These are phyloP conservation scores for Myodes glareolus DNA, from an alignment of 2,113 vertebrate genomes.

Conservation along the genomic window DNA sequence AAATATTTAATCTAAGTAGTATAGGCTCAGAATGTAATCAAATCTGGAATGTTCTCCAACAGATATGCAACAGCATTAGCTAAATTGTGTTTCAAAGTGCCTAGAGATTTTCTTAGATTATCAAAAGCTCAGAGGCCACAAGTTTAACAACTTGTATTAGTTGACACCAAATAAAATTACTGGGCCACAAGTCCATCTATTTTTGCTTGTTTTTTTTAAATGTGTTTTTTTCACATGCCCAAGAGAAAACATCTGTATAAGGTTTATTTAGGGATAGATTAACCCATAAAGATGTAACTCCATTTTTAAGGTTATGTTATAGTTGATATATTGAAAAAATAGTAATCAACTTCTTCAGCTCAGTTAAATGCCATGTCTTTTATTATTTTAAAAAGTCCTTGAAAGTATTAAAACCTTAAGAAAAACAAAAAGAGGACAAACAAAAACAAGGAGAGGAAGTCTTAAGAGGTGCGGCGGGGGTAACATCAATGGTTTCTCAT, in stretches of 20 bases:
- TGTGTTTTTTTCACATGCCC: constrained; percentile 6
- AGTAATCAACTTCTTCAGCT: constrained; percentile 74
- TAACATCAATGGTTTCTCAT: constrained; percentile 84
- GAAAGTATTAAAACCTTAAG: constrained; percentile 81
- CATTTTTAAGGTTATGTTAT: constrained; percentile 41
- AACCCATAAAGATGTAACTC: constrained; percentile 49
- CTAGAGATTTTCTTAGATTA: constrained; percentile 40
- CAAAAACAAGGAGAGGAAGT: constrained; percentile 29
- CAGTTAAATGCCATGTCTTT: constrained; percentile 68
- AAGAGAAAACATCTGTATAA: constrained; percentile 57
- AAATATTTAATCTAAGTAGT: constrained; percentile 41
- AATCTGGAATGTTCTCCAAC: constrained; percentile 60
- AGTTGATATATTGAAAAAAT: constrained; percentile 61
- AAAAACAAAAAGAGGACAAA: constrained; percentile 62
- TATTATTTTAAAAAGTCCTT: neutral
- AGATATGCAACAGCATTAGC: constrained; percentile 52
- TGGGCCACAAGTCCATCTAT: constrained; percentile 40
- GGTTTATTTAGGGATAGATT: constrained; percentile 31
- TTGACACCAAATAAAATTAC: constrained; percentile 48
- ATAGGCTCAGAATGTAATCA: constrained; percentile 62
- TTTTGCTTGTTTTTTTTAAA: neutral
- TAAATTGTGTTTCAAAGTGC: constrained; percentile 60
- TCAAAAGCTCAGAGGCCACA: constrained; percentile 45
- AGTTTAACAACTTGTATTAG: constrained; percentile 47
- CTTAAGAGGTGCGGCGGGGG: neutral